Conservation (phyloP, 1,140 invertebrate genomes). For the Neocloeon triangulifer region DNA sequence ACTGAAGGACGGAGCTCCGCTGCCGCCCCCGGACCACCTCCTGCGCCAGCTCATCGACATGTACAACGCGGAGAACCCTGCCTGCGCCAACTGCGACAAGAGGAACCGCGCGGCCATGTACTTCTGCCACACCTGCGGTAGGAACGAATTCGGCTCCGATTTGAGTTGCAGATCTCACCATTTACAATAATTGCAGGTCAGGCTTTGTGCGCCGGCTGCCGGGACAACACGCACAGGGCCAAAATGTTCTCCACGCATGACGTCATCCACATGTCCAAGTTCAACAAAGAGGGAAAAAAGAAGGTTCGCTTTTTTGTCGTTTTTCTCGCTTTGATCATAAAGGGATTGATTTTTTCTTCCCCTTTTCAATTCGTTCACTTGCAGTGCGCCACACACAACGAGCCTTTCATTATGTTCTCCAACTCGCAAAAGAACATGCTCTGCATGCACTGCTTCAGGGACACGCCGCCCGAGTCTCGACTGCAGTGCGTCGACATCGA, state of each 20-base stretch:
- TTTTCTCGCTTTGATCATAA: neutral
- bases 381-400: constrained; percentile 37
- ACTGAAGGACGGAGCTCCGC: constrained; percentile 28
- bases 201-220: constrained; percentile 38
- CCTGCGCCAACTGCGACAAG: constrained; percentile 46
- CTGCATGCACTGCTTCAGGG: constrained; percentile 44
- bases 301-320: constrained; percentile 18
- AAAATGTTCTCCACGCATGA: constrained; percentile 53
- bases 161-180: no score
- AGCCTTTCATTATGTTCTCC: constrained; percentile 48
- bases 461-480: constrained; percentile 33
- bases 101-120: constrained; percentile 37
- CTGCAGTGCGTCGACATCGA: constrained; percentile 47
- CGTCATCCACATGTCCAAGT: constrained; percentile 44
- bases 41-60: constrained; percentile 38
- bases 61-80: constrained; percentile 38
- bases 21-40: constrained; percentile 33
- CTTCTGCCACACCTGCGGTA: constrained; percentile 45
- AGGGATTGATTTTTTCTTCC: neutral
- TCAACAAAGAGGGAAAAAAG: constrained; percentile 34
- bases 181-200: constrained; percentile 31
- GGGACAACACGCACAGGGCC: constrained; percentile 43
- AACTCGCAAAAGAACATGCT: constrained; percentile 39
- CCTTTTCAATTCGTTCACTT: constrained; percentile 7
- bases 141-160: constrained; percentile 8